Evolutionary conservation across 2,113 vertebrate species (phyloP).

Genomic region (Bufo gargarizans): DNA sequence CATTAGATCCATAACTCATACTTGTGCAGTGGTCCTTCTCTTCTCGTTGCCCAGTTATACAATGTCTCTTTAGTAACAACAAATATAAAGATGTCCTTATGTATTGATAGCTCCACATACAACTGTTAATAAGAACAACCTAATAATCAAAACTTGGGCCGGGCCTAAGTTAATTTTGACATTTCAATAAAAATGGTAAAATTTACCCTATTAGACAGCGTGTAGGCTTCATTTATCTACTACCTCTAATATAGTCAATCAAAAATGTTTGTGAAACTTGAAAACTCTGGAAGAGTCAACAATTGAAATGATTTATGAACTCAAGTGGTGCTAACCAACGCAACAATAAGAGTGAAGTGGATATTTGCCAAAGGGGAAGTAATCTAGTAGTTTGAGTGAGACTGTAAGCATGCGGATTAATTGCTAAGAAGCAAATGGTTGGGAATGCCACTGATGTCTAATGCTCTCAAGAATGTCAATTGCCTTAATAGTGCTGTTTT

Average conservation of each 20-base stretch:
- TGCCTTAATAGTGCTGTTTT: neutral
- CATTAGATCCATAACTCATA: no score
- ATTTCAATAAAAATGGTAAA: no score
- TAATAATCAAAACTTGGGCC: no score
- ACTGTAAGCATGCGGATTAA: slow-evolving; percentile 21
- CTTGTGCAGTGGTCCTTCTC: no score
- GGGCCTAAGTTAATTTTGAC: no score
- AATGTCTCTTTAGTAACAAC: neutral
- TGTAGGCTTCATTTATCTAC: neutral
- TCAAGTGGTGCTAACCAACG: slow-evolving; percentile 1
- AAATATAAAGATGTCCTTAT: neutral
- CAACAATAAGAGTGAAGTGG: slow-evolving; percentile 31
- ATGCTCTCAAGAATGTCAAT: slow-evolving; percentile 36
- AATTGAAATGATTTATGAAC: slow-evolving; percentile 2
- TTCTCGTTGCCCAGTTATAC: neutral
- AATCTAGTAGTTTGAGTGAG: slow-evolving; percentile 16
- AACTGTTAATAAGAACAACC: neutral
- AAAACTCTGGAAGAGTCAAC: neutral
- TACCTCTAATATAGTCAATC: neutral
- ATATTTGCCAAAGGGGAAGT: slow-evolving; percentile 30
- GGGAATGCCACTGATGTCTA: slow-evolving; percentile 22
- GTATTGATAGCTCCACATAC: neutral
- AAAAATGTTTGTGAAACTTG: neutral
- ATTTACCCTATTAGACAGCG: neutral
- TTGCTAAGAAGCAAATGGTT: slow-evolving; percentile 24